Base-by-base conservation (phyloP, 1,140 invertebrate genomes). In the Brachionus koreanus region DNA sequence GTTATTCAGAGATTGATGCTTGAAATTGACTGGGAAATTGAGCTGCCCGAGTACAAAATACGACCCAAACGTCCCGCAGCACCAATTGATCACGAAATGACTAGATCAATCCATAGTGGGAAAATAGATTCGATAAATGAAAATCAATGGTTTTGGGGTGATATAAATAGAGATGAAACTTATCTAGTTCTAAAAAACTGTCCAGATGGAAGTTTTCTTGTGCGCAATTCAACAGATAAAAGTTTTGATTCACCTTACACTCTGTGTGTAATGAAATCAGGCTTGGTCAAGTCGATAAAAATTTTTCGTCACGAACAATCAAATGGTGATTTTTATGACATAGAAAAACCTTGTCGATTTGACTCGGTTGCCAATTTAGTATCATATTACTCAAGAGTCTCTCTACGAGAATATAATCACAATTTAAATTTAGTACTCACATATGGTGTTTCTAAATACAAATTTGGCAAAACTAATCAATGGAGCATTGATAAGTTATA, bases 331-430 rank as follows among this genome's bases (percentile, higher is more conserved):
- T 42, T 61, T 19, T 79, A 39, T 35, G 76, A 79, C 12, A 61
- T 79, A 25, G 76, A 79, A 57, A 79, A 79, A 65, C 76, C 76
- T 16, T 79, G 76, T 23, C 33, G 76, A 9, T 79, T 79, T 35
- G 76, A 79, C 7, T 79, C 76, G 1, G 49, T 79, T 9, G 19
- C 49, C 25, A 39, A 10, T 19, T 12, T 79, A 3, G 19, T 79
- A 25, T 39, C 76, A 39, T 79, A 79, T 25, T 79, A 79, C n/a
- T 79, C 76, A 23, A 29, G 76, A 61, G 61, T 79, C 12, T 79
- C 76, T 61, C 29, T 79, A 12, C 57, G 39, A 79, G 76, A 79
- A 10, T 79, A 61, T 25, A 79, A 79, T 19, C 76, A 61, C 76
- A 65, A 57, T 57, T 61, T 79, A 39, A 43, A 79, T 43, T 61